Conservation (phyloP, 2,113 vertebrate genomes). For the Ceratotherium simum region DNA sequence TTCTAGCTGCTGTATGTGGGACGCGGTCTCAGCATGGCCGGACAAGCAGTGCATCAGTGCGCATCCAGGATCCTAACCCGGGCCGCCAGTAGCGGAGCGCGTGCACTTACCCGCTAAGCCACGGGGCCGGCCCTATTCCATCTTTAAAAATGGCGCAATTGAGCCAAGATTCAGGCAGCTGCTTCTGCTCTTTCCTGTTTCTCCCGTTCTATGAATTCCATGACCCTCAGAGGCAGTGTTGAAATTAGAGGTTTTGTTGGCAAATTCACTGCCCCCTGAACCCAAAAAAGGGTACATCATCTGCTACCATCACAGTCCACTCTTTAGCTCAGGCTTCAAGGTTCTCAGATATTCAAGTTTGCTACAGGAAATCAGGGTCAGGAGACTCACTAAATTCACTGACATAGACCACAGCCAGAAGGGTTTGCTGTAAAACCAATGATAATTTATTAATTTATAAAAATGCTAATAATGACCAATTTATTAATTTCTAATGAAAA, state of each 20-base stretch:
- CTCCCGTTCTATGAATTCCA: neutral
- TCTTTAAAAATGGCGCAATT: neutral
- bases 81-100: too few relatives aligned
- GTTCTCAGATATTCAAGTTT: neutral
- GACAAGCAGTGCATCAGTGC: too few relatives aligned
- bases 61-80: too few relatives aligned
- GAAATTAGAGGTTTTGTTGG: neutral
- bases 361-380: neutral
- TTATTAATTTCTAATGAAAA: slow-evolving; percentile 47
- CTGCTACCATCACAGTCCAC: neutral
- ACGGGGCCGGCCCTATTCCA: neutral
- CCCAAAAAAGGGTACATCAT: neutral
- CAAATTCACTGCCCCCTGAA: neutral
- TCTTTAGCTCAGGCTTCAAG: neutral
- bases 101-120: too few relatives aligned
- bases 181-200: neutral
- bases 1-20: too few relatives aligned
- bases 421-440: neutral
- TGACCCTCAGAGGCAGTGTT: neutral
- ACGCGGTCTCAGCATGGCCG: too few relatives aligned
- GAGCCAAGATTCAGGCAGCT: neutral
- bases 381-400: neutral
- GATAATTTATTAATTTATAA: neutral
- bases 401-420: neutral
- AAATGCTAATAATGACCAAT: neutral